phyloP scores from a whole-genome alignment of 2,797 vertebrate species.

The Lagodon rhomboides region DNA sequence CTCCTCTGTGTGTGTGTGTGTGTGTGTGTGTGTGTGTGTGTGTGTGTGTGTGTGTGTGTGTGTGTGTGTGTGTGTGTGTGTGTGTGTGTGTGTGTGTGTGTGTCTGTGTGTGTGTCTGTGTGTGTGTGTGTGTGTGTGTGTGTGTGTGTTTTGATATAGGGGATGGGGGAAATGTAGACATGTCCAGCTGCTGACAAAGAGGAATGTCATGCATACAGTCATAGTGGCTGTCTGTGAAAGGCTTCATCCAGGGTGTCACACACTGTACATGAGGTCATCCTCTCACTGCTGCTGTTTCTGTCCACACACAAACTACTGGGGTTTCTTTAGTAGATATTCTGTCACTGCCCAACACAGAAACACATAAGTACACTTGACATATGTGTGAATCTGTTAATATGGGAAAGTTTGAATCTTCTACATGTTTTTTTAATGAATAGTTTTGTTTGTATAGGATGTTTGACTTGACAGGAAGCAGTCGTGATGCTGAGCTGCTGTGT shows the following conservation, averaged over 20 bases:
- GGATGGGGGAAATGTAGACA: neutral
- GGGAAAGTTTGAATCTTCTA: neutral
- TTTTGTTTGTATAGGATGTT: neutral
- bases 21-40: slow-evolving; percentile 9
- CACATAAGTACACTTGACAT: neutral
- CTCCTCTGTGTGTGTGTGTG: neutral
- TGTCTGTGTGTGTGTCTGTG: slow-evolving; percentile 5
- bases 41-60: slow-evolving; percentile 2
- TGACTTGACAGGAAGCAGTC: neutral
- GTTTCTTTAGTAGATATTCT: neutral
- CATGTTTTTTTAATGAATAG: neutral
- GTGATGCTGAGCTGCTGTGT: neutral
- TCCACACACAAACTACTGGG: neutral
- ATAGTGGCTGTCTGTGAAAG: slow-evolving; percentile 4
- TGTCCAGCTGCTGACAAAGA: slow-evolving; percentile 45
- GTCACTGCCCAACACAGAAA: neutral
- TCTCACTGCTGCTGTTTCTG: neutral
- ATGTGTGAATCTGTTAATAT: neutral
- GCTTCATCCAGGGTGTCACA: neutral
- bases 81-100: neutral
- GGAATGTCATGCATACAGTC: slow-evolving; percentile 39
- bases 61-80: slow-evolving; percentile 8
- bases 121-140: slow-evolving; percentile 6
- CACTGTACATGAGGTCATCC: slow-evolving; percentile 14
- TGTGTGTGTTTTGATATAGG: neutral